These are phyloP conservation scores for Papilio dardanus DNA, from an alignment of 1,140 invertebrate species.

Conservation along the genomic window DNA sequence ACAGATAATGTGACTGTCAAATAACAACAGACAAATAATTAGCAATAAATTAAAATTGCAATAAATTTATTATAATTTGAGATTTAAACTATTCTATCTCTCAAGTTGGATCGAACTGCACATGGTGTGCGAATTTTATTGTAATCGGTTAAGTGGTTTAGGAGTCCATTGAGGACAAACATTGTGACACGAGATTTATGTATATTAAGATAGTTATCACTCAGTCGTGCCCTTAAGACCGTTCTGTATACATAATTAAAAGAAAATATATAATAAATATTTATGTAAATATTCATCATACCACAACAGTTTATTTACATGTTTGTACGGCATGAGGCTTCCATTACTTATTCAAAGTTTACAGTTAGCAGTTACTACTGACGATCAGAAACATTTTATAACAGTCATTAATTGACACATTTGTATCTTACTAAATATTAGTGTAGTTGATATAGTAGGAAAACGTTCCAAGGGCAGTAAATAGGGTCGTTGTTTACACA, in stretches of 20 bases:
- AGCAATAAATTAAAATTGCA: too few relatives aligned
- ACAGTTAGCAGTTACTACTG: background rate
- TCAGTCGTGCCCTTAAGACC: background rate
- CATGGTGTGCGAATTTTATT: too few relatives aligned
- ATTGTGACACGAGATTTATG: too few relatives aligned
- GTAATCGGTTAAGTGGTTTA: too few relatives aligned
- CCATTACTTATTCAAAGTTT: background rate
- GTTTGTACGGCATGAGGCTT: background rate
- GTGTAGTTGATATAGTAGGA: background rate
- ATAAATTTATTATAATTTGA: too few relatives aligned
- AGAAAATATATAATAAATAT: background rate
- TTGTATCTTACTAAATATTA: background rate
- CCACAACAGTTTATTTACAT: background rate
- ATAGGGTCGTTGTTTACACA: background rate
- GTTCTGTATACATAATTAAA: background rate
- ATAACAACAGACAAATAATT: too few relatives aligned
- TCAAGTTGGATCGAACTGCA: too few relatives aligned
- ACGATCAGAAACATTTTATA: background rate
- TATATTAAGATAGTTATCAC: too few relatives aligned
- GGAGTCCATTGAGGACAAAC: too few relatives aligned
- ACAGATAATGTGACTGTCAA: too few relatives aligned
- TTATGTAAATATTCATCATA: too few relatives aligned
- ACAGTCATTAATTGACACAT: background rate
- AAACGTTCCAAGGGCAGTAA: background rate
- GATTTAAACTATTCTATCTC: too few relatives aligned